Base-by-base conservation (phyloP, 2,113 vertebrate species). In the Dissostichus mawsoni region DNA sequence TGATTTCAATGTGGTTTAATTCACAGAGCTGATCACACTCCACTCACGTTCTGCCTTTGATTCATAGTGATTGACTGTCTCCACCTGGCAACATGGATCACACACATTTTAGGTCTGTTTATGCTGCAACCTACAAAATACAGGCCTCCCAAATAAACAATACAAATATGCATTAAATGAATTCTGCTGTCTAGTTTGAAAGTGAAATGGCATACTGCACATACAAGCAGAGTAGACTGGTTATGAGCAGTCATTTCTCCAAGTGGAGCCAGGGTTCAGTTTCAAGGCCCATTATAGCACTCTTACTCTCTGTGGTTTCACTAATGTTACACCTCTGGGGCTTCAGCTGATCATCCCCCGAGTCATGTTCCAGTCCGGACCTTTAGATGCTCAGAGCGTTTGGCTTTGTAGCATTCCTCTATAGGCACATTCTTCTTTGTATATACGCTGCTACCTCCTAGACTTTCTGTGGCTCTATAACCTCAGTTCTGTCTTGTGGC, bases 211-310 rank as follows among this genome's bases (percentile, higher is more conserved):
- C 17, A 8, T 10, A 14, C 44, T 76, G 45, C 25, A 17, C n/a
- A 56, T 53, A 64, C 17, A 45, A 36, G 81, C 47, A 73, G n/a
- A 36, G n/a, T 9, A 13, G 45, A 7, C 53, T 59, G 41, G 62
- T 77, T 59, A 55, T 67, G 52, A 74, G 62, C 12, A 23, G 75
- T 65, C 45, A n/a, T 56, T 72, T 76, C 45, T 10, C 61, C 68
- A 69, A 88, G 67, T 75, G 67, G 64, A 53, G 51, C 76, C 68
- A 17, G 82, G 62, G 73, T 86, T 85, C 71, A 72, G 61, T 85
- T 76, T 85, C 67, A 76, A 81, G 36, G 53, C 58, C 59, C 65
- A 77, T 82, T 77, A 72, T 18, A 10, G 41, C 62, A 51, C 76
- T 81, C 75, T 76, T 66, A 9, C 56, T 77, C 56, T 79, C 57